Conservation (phyloP, 2,797 vertebrate species). For the Tadarida brasiliensis region DNA sequence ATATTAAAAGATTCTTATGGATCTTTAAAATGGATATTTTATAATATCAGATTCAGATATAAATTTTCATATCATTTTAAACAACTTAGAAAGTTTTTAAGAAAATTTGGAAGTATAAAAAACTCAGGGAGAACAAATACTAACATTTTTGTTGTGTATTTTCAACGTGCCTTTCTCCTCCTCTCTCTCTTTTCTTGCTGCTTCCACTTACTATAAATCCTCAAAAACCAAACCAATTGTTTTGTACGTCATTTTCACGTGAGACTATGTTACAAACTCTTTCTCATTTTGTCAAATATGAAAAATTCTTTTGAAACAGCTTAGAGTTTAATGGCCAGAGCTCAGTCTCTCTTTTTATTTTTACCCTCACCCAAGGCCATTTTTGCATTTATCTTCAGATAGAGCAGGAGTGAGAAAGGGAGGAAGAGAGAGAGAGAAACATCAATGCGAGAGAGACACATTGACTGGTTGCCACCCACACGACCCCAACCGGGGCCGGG, state of each 20-base stretch:
- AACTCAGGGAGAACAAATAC: not conserved
- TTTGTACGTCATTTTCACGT: not conserved
- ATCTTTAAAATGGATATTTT: conserved; percentile 37
- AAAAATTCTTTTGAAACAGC: not conserved
- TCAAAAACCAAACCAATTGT: not conserved
- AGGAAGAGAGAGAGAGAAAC: too few relatives aligned
- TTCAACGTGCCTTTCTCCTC: not conserved
- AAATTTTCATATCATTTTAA: not conserved
- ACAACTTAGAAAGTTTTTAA: not conserved
- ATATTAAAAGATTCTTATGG: not conserved
- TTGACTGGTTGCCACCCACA: too few relatives aligned
- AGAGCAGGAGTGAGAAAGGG: too few relatives aligned
- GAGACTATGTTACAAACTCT: not conserved
- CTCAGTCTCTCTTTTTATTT: not conserved
- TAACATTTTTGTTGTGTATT: not conserved
- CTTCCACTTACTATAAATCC: not conserved
- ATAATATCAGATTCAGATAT: not conserved
- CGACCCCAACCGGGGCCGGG: too few relatives aligned
- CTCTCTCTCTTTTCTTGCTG: not conserved
- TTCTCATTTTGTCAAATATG: conserved; percentile 10
- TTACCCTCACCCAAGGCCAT: too few relatives aligned
- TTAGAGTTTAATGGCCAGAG: not conserved
- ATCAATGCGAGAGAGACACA: too few relatives aligned
- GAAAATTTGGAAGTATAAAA: not conserved
- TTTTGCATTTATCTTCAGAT: too few relatives aligned